Percentiles rank a stretch among this genome's conserved stretches.
Conservation (phyloP, 2,888 invertebrate species). For the Augiades crinisus region DNA sequence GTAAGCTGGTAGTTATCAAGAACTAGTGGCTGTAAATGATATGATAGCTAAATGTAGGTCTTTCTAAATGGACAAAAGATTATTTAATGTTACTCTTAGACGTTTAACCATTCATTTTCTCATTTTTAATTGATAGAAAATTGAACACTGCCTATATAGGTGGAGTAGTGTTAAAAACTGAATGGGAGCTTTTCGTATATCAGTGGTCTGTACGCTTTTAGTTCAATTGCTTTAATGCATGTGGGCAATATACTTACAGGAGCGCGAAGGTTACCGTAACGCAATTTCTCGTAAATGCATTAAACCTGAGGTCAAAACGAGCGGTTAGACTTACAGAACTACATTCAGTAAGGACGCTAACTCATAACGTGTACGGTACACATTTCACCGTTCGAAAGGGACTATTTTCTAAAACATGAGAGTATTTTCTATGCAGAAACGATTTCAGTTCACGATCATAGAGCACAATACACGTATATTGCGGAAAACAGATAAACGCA, state of each 20-base stretch:
- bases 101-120: too few species aligned
- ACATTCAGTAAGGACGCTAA: constrained; percentile 2
- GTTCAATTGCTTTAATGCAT: neutral
- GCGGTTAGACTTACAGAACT: constrained; percentile 6
- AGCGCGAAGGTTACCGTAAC: neutral
- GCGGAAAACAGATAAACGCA: constrained; percentile 63
- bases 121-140: too few species aligned
- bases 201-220: neutral
- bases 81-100: too few species aligned
- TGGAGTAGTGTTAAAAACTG: too few species aligned
- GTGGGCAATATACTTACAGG: neutral
- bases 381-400: constrained; percentile 19
- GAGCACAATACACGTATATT: constrained; percentile 33
- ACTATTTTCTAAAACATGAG: constrained; percentile 14
- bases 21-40: too few species aligned
- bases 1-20: neutral
- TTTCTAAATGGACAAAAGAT: too few species aligned
- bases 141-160: too few species aligned
- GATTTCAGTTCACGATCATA: constrained; percentile 24
- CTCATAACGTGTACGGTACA: constrained; percentile 3
- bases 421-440: constrained; percentile 25
- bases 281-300: constrained; percentile 14
- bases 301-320: constrained; percentile 10
- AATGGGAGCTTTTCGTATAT: neutral
- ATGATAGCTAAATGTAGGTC: too few species aligned